Conservation (phyloP, 2,797 vertebrate genomes). For the Poecile montanus region DNA sequence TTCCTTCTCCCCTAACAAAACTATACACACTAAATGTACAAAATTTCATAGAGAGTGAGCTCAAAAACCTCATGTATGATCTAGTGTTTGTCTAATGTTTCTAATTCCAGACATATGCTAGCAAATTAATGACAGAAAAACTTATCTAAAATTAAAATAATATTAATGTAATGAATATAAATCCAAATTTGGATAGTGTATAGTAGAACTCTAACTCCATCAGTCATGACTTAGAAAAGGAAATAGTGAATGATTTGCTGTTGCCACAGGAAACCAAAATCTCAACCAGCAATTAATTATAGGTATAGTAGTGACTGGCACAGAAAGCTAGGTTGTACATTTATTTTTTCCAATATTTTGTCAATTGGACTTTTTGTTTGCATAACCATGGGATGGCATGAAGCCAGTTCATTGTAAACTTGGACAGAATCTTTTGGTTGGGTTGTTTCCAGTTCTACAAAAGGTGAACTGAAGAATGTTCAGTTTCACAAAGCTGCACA, state of each 20-base stretch:
- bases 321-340: background rate
- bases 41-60: background rate
- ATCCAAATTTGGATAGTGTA: background rate
- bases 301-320: background rate
- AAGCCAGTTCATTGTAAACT: slow-evolving; percentile 5
- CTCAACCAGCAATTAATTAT: background rate
- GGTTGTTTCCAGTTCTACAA: background rate
- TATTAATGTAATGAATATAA: background rate
- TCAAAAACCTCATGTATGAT: background rate
- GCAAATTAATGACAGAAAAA: background rate
- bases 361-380: background rate
- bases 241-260: slow-evolving; percentile 29
- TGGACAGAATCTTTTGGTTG: slow-evolving; percentile 11
- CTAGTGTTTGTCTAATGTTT: background rate
- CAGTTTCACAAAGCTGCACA: background rate
- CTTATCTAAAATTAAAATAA: background rate
- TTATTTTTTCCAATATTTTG: slow-evolving; percentile 39
- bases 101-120: background rate
- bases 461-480: background rate
- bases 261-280: slow-evolving; percentile 13
- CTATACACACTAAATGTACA: rapidly evolving
- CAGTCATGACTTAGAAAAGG: slow-evolving; percentile 10
- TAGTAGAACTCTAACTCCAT: background rate
- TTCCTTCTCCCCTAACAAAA: background rate
- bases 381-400: background rate